A percentile compares a stretch with the other conserved stretches of the same genome.
Evolutionary conservation across 2,888 invertebrate genomes (phyloP).

Genomic region (Oscheius sp.): DNA sequence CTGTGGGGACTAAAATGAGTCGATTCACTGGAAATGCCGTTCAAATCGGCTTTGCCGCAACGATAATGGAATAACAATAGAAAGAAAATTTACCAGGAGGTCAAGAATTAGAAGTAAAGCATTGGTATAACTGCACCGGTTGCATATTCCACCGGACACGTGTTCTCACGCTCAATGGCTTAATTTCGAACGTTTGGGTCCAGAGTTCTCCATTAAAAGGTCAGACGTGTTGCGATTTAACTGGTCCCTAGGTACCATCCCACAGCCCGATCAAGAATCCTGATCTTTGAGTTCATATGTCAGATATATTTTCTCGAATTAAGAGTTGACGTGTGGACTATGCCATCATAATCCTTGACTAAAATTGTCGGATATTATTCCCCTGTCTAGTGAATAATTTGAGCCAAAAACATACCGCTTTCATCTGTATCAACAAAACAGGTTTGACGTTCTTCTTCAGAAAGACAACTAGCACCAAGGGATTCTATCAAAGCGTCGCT

Average conservation of each 20-base stretch:
- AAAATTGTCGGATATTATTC: too few relatives aligned
- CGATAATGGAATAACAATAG: not conserved
- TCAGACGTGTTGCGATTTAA: too few relatives aligned
- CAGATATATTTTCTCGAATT: too few relatives aligned
- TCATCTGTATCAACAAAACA: slow-evolving; percentile 60
- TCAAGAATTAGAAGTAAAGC: not conserved
- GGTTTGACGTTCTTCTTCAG: slow-evolving; percentile 56
- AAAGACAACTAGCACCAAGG: slow-evolving; percentile 56
- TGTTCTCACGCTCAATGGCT: slow-evolving; percentile 22
- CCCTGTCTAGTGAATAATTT: too few relatives aligned
- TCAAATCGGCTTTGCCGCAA: not conserved
- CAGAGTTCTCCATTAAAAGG: too few relatives aligned
- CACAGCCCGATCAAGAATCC: too few relatives aligned
- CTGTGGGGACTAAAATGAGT: not conserved
- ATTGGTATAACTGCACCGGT: not conserved
- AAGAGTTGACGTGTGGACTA: too few relatives aligned
- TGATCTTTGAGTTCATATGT: too few relatives aligned
- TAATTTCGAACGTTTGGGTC: not conserved
- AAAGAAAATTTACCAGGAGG: not conserved
- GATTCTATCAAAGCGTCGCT: slow-evolving; percentile 61
- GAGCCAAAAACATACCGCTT: slow-evolving; percentile 38
- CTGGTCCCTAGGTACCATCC: too few relatives aligned
- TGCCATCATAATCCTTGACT: too few relatives aligned
- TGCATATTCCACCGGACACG: slow-evolving; percentile 28
- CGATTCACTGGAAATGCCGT: not conserved